Evolutionary conservation across 2,888 invertebrate genomes (phyloP), one percentile per base, ranked within the genome.

Genomic region (Aricia artaxerxes): DNA sequence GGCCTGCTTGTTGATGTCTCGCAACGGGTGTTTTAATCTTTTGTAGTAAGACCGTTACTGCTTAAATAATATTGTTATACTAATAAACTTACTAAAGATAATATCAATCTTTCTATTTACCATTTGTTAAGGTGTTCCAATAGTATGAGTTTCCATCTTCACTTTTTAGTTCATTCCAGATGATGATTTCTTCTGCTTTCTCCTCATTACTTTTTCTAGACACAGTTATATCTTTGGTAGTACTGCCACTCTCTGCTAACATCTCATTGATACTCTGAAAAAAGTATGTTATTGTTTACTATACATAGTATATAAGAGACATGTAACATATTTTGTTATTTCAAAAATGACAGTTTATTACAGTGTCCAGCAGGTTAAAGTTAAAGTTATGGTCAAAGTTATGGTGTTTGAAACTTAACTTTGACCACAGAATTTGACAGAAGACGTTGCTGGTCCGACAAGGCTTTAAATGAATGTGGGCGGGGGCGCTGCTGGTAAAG

Each of bases 111-210:
- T 35, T 24, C 7, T 73, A 40, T 60, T 75, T 90, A 97, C 97
- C 97, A 92, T 97, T 97, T 60, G 97, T 98, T 82, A 96, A 95
- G 1, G 96, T 96, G 89, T 98, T 97, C 98, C 98, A 98, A 86
- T 97, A 99, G 88, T 98, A 98, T 1, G 96, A 95, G 84, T 96
- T 95, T 0, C 97, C 98, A 85, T 97, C 97, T 77, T 96, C 96
- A 81, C 96, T 95, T 83, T 96, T 96, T 0, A 96, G 96, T 90
- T 98, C 98, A 82, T 97, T 96, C 98, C 98, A 98, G 38, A 86
- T 82, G 0, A 86, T 82, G 0, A 89, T 88, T 1, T 84, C 86
- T 83, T 84, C 82, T 81, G 86, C 88, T 35, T 82, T 78, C 80
- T 84, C 83, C 69, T 78, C 73, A 57, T 81, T 79, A 75, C 78